phyloP scores from a whole-genome alignment of 2,888 invertebrate genomes.

The Trimorus sp. region DNA sequence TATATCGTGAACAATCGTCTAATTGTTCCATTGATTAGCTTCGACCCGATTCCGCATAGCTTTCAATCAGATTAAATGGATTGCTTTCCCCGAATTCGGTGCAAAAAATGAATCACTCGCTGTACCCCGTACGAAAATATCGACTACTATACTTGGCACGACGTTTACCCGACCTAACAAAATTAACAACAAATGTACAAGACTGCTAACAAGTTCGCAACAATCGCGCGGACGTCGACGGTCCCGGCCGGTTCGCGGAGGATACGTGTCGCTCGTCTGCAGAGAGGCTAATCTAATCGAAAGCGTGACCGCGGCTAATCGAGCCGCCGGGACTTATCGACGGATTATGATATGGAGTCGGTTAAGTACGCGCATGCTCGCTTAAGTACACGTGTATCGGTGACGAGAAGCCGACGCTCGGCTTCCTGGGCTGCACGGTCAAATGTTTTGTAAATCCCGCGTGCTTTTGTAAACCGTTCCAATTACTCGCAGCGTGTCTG shows the following conservation, averaged over 20 bases:
- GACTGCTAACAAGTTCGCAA: not conserved
- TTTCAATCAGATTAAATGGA: too few species aligned
- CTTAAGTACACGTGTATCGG: slow-evolving; percentile 42
- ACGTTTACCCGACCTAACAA: slow-evolving; percentile 38
- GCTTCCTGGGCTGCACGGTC: slow-evolving; percentile 22
- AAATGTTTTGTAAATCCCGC: slow-evolving; percentile 17
- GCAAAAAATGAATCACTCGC: slow-evolving; percentile 11
- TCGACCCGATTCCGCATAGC: too few species aligned
- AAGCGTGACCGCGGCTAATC: slow-evolving; percentile 26
- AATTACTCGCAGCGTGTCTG: too few species aligned
- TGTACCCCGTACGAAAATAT: slow-evolving; percentile 42
- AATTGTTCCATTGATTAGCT: too few species aligned
- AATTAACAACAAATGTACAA: slow-evolving; percentile 48
- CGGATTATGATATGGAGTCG: slow-evolving; percentile 21
- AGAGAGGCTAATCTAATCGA: slow-evolving; percentile 25
- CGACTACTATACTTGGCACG: slow-evolving; percentile 47
- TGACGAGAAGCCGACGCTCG: slow-evolving; percentile 20
- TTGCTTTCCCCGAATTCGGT: too few species aligned
- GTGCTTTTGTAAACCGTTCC: not conserved
- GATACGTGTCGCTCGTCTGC: not conserved
- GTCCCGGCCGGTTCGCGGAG: not conserved
- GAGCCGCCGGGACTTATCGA: slow-evolving; percentile 14
- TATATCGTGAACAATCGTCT: not conserved
- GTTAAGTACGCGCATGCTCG: slow-evolving; percentile 32
- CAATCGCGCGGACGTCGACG: not conserved